Evolutionary conservation across 2,888 invertebrate genomes (phyloP).

Genomic region (Teinopalpus imperialis): DNA sequence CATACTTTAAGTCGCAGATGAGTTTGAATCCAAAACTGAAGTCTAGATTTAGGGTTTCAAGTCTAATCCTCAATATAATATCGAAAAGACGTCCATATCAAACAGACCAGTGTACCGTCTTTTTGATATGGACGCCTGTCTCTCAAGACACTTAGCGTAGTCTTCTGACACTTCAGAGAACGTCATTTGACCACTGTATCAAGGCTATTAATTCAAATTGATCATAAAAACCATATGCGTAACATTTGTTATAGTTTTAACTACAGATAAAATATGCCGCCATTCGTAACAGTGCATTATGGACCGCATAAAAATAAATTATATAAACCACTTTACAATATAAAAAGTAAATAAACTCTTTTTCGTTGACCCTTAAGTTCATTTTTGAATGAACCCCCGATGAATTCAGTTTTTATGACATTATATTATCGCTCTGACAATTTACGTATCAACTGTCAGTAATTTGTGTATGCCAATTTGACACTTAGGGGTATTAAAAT

Average conservation of each 20-base stretch:
- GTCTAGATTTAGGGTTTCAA: too few relatives aligned
- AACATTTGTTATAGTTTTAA: constrained; percentile 3
- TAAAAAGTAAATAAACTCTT: background rate
- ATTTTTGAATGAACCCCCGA: background rate
- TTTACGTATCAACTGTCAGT: constrained; percentile 9
- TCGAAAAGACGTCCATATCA: too few relatives aligned
- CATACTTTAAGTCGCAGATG: too few relatives aligned
- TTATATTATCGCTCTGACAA: constrained; percentile 10
- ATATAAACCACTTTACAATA: background rate
- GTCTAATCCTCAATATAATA: too few relatives aligned
- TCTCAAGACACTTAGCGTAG: too few relatives aligned
- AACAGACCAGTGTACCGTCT: too few relatives aligned
- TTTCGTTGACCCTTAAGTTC: background rate
- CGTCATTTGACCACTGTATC: too few relatives aligned
- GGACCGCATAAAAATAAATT: constrained; percentile 6
- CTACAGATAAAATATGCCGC: background rate
- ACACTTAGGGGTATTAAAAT: too few relatives aligned
- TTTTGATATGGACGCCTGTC: too few relatives aligned
- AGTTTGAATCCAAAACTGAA: too few relatives aligned
- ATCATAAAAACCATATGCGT: constrained; percentile 6
- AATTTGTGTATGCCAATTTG: too few relatives aligned
- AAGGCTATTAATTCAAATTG: constrained; percentile 1
- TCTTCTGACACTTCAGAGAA: too few relatives aligned
- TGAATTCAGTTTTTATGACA: constrained; percentile 2
- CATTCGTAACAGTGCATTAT: background rate